phyloP scores from a whole-genome alignment of 2,888 invertebrate species.

The Ophonus ardosiacus region DNA sequence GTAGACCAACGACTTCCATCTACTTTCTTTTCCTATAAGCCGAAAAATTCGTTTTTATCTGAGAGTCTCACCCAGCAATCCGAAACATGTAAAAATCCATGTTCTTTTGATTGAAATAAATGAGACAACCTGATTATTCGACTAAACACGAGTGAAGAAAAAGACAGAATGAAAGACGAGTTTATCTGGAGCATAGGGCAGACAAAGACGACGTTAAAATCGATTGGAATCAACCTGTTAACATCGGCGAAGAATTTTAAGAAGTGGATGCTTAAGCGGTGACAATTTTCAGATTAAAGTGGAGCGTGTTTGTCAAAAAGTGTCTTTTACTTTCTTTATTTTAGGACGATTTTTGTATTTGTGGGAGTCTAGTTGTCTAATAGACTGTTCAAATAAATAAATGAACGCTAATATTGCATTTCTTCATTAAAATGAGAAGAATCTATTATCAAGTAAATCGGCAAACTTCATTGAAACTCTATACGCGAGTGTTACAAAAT shows the following conservation, averaged over 20 bases:
- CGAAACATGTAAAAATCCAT: constrained; percentile 46
- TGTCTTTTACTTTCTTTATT: too few species aligned
- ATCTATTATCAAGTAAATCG: too few species aligned
- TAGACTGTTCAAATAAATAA: too few species aligned
- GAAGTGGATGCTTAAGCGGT: constrained; percentile 50
- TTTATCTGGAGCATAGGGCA: background rate
- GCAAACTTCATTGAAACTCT: too few species aligned
- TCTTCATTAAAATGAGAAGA: too few species aligned
- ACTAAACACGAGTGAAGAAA: constrained; percentile 25
- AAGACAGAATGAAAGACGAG: constrained; percentile 2
- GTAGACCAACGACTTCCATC: background rate
- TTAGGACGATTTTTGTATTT: too few species aligned
- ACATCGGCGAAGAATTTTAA: constrained; percentile 54
- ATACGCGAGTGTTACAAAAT: too few species aligned
- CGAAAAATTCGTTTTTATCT: constrained; percentile 38
- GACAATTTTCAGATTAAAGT: constrained; percentile 52
- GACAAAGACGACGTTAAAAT: constrained; percentile 25
- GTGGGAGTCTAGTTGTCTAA: too few species aligned
- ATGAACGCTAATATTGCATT: too few species aligned
- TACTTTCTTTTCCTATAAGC: background rate
- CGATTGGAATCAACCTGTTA: constrained; percentile 52
- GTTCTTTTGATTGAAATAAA: constrained; percentile 26
- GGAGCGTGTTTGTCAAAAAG: constrained; percentile 13
- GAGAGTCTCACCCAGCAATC: background rate
- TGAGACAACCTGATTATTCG: constrained; percentile 38